Evolutionary conservation across 2,797 vertebrate species (phyloP).

Genomic region (Fundulus diaphanus): DNA sequence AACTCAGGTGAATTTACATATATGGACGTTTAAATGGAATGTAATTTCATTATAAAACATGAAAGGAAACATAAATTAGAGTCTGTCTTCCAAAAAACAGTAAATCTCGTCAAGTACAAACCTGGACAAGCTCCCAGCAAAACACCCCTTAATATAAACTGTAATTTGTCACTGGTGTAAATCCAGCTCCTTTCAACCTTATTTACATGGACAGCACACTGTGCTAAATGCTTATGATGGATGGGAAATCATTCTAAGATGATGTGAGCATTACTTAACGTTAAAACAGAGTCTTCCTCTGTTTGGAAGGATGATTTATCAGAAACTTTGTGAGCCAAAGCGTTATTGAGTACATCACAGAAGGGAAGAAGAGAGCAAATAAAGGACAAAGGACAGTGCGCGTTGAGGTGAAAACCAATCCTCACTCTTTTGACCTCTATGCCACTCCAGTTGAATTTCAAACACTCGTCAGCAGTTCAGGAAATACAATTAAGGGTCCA

Average conservation of each 20-base stretch:
- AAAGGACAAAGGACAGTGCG: constrained; percentile 25
- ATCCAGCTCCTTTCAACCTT: constrained; percentile 21
- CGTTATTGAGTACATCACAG: constrained; percentile 48
- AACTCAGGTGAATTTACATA: neutral
- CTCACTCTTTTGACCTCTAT: constrained; percentile 57
- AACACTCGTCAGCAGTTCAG: constrained; percentile 56
- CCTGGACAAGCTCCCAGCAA: constrained; percentile 14
- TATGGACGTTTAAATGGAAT: neutral
- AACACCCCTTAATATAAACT: constrained; percentile 38
- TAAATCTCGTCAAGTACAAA: constrained; percentile 19
- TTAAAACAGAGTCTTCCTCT: constrained; percentile 25
- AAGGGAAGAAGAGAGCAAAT: constrained; percentile 25
- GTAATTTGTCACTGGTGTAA: constrained; percentile 53
- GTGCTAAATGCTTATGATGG: constrained; percentile 52
- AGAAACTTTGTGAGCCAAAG: constrained; percentile 36
- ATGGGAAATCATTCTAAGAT: constrained; percentile 49
- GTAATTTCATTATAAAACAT: neutral
- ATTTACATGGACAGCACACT: constrained; percentile 35
- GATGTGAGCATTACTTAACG: constrained; percentile 57
- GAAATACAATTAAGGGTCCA: constrained; percentile 73
- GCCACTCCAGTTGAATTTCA: constrained; percentile 62
- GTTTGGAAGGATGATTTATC: constrained; percentile 63
- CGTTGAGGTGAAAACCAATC: constrained; percentile 54
- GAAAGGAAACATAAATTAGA: neutral
- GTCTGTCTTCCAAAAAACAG: constrained; percentile 6